A percentile compares a stretch with the other conserved stretches of the same genome.
These are phyloP conservation scores for Fregata magnificens DNA, from an alignment of 2,113 vertebrate species.

Conservation along the genomic window DNA sequence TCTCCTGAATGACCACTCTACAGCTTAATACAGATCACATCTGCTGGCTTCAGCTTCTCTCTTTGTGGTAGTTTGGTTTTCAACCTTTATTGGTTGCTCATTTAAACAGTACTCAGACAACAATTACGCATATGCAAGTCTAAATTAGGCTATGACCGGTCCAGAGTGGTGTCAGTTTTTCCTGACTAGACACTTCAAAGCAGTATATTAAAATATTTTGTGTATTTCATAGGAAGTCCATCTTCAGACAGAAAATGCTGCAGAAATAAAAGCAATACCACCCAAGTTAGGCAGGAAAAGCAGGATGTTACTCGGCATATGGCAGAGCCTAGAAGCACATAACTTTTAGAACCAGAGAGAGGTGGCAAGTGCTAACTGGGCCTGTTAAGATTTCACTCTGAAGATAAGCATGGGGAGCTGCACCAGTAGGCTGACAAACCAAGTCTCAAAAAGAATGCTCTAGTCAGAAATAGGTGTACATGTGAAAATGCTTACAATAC, in stretches of 20 bases:
- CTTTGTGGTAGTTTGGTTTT: too few relatives aligned
- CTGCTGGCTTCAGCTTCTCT: background rate
- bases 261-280: background rate
- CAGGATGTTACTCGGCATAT: background rate
- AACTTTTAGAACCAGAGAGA: background rate
- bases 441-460: background rate
- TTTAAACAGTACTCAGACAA: background rate
- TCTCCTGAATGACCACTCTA: background rate
- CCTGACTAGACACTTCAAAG: background rate
- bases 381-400: background rate
- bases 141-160: background rate
- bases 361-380: background rate
- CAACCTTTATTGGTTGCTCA: rapidly evolving
- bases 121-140: background rate
- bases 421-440: background rate
- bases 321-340: background rate
- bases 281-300: background rate
- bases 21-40: background rate
- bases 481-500: background rate
- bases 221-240: background rate
- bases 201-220: rapidly evolving
- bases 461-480: background rate
- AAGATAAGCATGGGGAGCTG: background rate
- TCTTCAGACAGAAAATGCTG: background rate
- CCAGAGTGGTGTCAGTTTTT: background rate